These are phyloP conservation scores for Erythrocercus mccallii DNA, from an alignment of 2,113 vertebrate species.

Conservation along the genomic window DNA sequence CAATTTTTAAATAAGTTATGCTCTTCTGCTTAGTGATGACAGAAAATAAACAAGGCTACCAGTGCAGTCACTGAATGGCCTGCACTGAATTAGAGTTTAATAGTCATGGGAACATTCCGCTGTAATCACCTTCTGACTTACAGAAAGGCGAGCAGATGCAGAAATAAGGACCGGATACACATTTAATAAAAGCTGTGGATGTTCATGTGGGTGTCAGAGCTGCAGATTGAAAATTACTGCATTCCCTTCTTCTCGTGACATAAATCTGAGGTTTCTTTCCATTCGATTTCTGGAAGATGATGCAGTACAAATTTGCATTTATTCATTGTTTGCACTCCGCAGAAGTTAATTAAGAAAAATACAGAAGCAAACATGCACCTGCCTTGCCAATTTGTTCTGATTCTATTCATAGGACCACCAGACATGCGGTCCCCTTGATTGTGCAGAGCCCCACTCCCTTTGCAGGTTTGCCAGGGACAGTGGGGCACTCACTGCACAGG, in stretches of 20 bases:
- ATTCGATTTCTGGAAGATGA: not conserved
- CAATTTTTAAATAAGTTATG: not conserved
- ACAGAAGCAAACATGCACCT: not conserved
- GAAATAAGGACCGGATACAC: not conserved
- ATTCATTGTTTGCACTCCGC: not conserved
- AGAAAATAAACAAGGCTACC: not conserved
- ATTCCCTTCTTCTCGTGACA: not conserved
- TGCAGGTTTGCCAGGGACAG: not conserved
- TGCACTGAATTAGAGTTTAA: not conserved
- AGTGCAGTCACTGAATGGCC: not conserved
- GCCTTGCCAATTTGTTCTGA: not conserved
- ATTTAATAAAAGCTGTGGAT: not conserved
- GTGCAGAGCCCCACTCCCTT: not conserved
- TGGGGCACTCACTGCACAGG: not conserved
- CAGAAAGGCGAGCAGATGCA: not conserved
- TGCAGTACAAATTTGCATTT: not conserved
- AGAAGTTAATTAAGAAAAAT: constrained; percentile 7
- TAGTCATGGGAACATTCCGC: not conserved
- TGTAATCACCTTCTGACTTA: not conserved
- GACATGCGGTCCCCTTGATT: not conserved
- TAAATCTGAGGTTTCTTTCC: not conserved
- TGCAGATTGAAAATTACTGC: not conserved
- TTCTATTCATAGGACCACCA: not conserved
- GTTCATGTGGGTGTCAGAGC: not conserved
- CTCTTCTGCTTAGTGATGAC: not conserved